Evolutionary conservation across 2,113 vertebrate genomes (phyloP).

Genomic region (Brachyhypopomus gauderio): DNA sequence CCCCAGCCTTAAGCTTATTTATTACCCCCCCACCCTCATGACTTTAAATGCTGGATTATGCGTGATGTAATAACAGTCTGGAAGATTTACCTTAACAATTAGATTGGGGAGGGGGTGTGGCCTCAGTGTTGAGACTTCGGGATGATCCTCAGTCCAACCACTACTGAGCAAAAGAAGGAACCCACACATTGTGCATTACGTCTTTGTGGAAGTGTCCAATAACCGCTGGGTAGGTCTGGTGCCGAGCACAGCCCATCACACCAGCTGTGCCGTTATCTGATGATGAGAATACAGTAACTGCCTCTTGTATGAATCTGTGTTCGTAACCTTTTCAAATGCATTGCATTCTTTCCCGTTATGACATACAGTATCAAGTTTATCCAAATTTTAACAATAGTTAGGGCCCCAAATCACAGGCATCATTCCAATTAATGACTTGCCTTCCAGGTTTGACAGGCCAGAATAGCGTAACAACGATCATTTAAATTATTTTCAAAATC

Average conservation of each 20-base stretch:
- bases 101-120: background rate
- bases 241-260: background rate
- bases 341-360: background rate
- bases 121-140: background rate
- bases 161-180: background rate
- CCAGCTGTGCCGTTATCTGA: conserved; percentile 2
- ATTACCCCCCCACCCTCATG: background rate
- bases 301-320: background rate
- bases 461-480: too few relatives aligned
- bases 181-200: background rate
- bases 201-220: background rate
- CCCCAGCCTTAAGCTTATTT: conserved; percentile 1
- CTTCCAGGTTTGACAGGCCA: too few relatives aligned
- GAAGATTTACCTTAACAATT: conserved; percentile 19
- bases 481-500: background rate
- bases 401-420: background rate
- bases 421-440: too few relatives aligned
- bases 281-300: background rate
- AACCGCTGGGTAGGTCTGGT: background rate
- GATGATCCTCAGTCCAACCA: background rate
- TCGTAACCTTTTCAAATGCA: background rate
- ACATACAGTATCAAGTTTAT: background rate
- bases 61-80: conserved; percentile 16
- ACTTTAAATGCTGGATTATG: conserved; percentile 19
- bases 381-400: background rate